These are phyloP conservation scores for Myotis brandtii DNA, from an alignment of 2,113 vertebrate genomes.

Conservation along the genomic window DNA sequence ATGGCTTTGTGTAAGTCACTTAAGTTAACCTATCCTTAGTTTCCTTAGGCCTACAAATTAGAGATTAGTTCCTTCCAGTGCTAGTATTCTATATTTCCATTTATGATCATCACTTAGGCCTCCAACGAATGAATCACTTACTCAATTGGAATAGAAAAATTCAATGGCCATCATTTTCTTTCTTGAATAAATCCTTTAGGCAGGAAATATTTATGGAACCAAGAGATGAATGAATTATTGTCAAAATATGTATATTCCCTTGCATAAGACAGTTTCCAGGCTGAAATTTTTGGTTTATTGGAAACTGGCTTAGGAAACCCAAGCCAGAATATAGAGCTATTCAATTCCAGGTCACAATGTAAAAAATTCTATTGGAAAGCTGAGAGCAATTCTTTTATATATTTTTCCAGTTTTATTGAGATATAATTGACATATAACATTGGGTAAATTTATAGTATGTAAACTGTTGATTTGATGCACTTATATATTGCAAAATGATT, in stretches of 20 bases:
- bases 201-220: conserved; percentile 25
- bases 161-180: conserved; percentile 10
- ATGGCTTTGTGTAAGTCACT: neutral
- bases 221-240: conserved; percentile 48
- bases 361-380: conserved; percentile 9
- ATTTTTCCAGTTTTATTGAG: neutral
- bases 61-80: conserved; percentile 15
- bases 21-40: neutral
- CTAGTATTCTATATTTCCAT: conserved; percentile 15
- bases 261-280: neutral
- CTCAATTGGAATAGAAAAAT: conserved; percentile 20
- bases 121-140: conserved; percentile 36
- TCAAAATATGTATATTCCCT: conserved; percentile 36
- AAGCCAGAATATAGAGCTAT: conserved; percentile 13
- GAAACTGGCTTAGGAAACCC: conserved; percentile 19
- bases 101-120: neutral
- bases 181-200: conserved; percentile 51
- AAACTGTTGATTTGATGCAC: neutral
- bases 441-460: neutral
- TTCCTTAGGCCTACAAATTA: neutral
- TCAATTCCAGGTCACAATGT: conserved; percentile 30
- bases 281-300: conserved; percentile 35
- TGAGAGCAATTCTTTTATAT: neutral
- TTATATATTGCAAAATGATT: neutral
- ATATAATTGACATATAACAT: neutral